Evolutionary conservation across 92 coral and sea anemone species (phyloP).

Genomic region (Montipora capitata): DNA sequence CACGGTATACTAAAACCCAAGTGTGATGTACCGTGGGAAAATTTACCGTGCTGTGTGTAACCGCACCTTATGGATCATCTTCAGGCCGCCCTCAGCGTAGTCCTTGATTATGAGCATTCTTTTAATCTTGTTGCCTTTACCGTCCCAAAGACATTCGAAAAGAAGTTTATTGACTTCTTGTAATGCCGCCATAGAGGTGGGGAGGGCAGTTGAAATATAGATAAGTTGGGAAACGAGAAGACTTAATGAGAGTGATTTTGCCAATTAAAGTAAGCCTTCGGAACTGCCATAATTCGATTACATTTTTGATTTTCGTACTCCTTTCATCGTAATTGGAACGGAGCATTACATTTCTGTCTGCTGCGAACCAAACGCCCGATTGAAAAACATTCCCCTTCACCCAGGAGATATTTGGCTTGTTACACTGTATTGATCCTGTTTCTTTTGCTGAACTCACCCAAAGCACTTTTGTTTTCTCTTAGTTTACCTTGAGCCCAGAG

Average conservation of each 20-base stretch:
- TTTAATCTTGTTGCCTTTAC: background rate
- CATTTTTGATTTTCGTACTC: slow-evolving; percentile 9
- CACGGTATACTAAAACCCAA: slow-evolving; percentile 39
- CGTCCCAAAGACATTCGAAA: slow-evolving; percentile 23
- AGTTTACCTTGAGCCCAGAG: slow-evolving; percentile 16
- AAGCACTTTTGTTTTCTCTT: slow-evolving; percentile 22
- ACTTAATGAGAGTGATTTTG: slow-evolving; percentile 26
- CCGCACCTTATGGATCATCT: slow-evolving; percentile 20
- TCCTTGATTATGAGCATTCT: background rate
- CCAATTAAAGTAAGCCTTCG: slow-evolving; percentile 1
- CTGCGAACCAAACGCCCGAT: slow-evolving; percentile 20
- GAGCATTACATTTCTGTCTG: slow-evolving; percentile 19
- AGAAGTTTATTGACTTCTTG: slow-evolving; percentile 17
- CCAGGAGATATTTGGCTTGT: background rate
- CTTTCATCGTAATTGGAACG: slow-evolving; percentile 8
- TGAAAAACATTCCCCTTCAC: background rate
- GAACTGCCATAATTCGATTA: slow-evolving; percentile 8
- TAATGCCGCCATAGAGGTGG: background rate
- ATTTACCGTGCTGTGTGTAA: slow-evolving; percentile 33
- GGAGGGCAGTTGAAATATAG: slow-evolving; percentile 8
- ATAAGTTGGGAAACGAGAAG: slow-evolving; percentile 17
- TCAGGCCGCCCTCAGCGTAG: slow-evolving; percentile 4
- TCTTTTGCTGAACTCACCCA: slow-evolving; percentile 17
- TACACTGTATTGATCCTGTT: background rate
- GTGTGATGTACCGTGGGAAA: slow-evolving; percentile 32